Percentiles rank a stretch among this genome's conserved stretches.
Evolutionary conservation across 2,797 vertebrate genomes (phyloP).

Genomic region (Lateolabrax maculatus): DNA sequence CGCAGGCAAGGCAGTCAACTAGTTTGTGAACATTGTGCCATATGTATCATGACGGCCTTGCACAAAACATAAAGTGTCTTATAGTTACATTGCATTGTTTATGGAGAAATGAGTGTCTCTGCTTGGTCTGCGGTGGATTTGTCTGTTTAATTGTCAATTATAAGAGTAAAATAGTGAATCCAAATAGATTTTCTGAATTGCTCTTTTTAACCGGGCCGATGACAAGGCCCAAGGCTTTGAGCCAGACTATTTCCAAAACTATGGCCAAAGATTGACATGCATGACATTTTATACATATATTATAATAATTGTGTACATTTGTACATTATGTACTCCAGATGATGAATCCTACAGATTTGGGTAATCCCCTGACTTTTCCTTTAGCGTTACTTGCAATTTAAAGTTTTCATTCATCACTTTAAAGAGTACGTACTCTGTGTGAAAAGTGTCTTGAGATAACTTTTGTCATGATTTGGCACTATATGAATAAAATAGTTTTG

Average conservation of each 20-base stretch:
- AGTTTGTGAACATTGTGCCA: background rate
- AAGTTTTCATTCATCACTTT: background rate
- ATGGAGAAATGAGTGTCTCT: background rate
- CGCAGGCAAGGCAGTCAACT: background rate
- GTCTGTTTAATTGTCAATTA: background rate
- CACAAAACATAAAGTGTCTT: background rate
- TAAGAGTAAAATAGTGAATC: background rate
- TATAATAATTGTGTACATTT: background rate
- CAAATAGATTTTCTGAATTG: background rate
- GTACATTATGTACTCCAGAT: no score
- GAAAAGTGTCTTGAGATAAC: no score
- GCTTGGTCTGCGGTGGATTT: no score
- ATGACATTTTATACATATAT: background rate
- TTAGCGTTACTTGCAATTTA: background rate
- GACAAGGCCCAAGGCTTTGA: background rate
- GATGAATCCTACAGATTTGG: background rate
- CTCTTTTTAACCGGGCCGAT: background rate
- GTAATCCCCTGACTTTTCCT: background rate
- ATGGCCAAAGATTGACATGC: background rate
- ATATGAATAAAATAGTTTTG: no score
- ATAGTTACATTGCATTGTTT: background rate
- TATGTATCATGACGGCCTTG: background rate
- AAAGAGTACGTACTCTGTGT: no score
- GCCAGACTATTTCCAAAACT: background rate
- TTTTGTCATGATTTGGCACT: no score